Percentiles rank a stretch among this genome's conserved stretches.
These are phyloP conservation scores for Caenorhabditis becei DNA, from an alignment of 2,888 invertebrate species.

Conservation along the genomic window DNA sequence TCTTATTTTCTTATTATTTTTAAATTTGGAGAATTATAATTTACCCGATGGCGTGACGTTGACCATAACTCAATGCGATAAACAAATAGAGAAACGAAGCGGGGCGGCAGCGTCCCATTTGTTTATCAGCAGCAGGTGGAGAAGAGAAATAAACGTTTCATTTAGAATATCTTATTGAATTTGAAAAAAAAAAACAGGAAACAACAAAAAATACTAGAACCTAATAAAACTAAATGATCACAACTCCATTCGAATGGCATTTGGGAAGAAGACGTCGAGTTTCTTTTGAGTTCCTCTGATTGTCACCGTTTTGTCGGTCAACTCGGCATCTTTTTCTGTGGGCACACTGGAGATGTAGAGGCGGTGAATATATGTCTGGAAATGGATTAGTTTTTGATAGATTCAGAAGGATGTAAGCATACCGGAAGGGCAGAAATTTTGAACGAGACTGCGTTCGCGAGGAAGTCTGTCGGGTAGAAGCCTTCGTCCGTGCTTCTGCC, in stretches of 20 bases:
- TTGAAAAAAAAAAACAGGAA: conserved; percentile 5
- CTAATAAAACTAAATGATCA: conserved; percentile 18
- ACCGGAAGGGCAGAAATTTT: conserved; percentile 63
- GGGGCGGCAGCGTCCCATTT: neutral
- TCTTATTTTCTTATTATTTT: too few species aligned
- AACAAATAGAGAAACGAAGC: neutral
- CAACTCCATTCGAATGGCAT: conserved; percentile 27
- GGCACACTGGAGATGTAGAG: conserved; percentile 55
- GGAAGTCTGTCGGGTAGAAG: conserved; percentile 63
- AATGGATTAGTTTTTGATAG: neutral
- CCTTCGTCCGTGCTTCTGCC: conserved; percentile 37
- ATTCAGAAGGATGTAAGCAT: too few species aligned
- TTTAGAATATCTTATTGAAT: neutral
- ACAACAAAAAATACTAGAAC: conserved; percentile 30
- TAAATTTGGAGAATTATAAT: too few species aligned
- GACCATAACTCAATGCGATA: neutral
- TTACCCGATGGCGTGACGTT: too few species aligned
- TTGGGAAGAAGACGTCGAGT: conserved; percentile 50
- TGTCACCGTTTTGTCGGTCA: conserved; percentile 27
- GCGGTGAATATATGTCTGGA: conserved; percentile 49
- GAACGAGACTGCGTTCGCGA: conserved; percentile 57
- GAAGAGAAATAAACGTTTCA: neutral
- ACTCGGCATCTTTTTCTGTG: conserved; percentile 40
- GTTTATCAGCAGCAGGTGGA: neutral
- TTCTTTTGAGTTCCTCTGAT: conserved; percentile 52